A percentile compares a stretch with the other conserved stretches of the same genome.
Conservation (phyloP, 2,113 vertebrate species). For the Sorex fumeus region DNA sequence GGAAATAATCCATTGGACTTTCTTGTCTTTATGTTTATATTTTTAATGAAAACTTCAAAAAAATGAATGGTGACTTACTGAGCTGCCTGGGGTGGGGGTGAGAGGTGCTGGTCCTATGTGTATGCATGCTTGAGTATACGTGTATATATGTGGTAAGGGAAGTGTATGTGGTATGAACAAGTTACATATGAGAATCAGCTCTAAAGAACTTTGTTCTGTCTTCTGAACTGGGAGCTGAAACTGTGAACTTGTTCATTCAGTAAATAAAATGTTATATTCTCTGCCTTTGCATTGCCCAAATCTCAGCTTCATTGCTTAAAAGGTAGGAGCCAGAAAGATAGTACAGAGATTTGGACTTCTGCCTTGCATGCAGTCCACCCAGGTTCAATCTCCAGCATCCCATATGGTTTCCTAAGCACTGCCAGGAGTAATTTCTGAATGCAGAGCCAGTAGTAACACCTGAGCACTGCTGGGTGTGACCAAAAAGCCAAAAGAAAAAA, state of each 20-base stretch:
- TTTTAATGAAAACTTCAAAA: constrained; percentile 49
- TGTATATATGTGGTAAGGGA: background rate
- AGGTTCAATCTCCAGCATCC: too few species aligned
- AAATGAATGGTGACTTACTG: constrained; percentile 36
- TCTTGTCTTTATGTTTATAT: background rate
- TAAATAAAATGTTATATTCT: background rate
- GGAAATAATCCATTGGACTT: background rate
- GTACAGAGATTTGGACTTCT: too few species aligned
- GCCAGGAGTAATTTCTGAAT: too few species aligned
- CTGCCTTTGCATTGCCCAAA: constrained; percentile 19
- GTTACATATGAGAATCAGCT: background rate
- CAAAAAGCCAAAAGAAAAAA: too few species aligned
- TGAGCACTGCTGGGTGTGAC: too few species aligned
- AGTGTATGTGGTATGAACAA: background rate
- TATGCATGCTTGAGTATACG: background rate
- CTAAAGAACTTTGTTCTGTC: background rate
- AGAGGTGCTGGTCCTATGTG: background rate
- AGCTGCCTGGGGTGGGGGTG: background rate
- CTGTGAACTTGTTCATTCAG: constrained; percentile 29
- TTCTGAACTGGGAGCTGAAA: constrained; percentile 30
- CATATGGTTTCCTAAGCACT: too few species aligned
- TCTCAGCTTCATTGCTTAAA: constrained; percentile 49
- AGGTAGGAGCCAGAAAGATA: too few species aligned
- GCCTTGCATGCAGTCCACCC: too few species aligned
- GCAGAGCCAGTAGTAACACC: too few species aligned